phyloP scores from a whole-genome alignment of 1,140 invertebrate species.

The Bombus pascuorum region DNA sequence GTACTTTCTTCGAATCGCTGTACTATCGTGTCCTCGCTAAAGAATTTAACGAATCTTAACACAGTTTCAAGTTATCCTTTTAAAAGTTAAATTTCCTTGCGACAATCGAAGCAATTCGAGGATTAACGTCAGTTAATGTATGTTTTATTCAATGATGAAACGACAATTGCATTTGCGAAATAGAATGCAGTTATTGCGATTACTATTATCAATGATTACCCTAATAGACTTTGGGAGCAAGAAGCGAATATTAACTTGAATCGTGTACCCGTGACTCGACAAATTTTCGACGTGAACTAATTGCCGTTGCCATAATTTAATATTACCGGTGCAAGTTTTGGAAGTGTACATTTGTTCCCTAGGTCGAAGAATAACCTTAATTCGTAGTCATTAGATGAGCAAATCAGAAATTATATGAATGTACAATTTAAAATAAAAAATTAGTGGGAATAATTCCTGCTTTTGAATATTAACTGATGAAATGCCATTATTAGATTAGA shows the following conservation, averaged over 20 bases:
- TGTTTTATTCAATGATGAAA: not conserved
- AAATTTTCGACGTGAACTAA: not conserved
- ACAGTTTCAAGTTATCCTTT: not conserved
- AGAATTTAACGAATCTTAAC: not conserved
- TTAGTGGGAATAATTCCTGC: not conserved
- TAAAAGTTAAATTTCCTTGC: not conserved
- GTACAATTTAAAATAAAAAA: not conserved
- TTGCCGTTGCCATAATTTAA: not conserved
- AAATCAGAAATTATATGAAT: not conserved
- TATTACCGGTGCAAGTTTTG: not conserved
- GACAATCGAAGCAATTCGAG: not conserved
- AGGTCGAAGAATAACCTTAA: not conserved
- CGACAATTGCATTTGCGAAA: not conserved
- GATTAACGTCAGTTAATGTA: not conserved
- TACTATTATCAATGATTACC: not conserved
- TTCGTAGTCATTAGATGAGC: not conserved
- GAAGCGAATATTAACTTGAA: not conserved
- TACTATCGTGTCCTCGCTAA: not conserved
- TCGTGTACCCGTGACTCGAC: conserved; percentile 6
- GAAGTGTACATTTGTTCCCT: too few relatives aligned
- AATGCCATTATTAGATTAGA: not conserved
- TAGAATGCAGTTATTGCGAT: not conserved
- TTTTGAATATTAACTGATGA: not conserved
- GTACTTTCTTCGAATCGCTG: not conserved
- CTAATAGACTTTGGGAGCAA: not conserved